phyloP scores from a whole-genome alignment of 2,888 invertebrate species.

The Andrena bicolor region DNA sequence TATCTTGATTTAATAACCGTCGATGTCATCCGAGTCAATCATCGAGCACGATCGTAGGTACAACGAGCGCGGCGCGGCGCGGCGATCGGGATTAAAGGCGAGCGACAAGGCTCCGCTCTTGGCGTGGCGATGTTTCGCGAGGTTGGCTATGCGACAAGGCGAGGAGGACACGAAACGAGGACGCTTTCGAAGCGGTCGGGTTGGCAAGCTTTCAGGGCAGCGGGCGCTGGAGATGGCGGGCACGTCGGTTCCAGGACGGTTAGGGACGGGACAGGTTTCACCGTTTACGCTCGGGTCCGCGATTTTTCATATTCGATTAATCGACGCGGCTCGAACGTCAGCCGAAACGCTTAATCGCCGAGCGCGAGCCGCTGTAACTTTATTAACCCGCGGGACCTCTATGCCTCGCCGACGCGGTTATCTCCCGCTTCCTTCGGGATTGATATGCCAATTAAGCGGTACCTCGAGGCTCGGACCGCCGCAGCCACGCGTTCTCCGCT shows the following conservation, averaged over 20 bases:
- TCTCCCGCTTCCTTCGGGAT: conserved; percentile 74
- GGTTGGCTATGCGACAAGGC: conserved; percentile 21
- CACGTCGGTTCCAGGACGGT: conserved; percentile 14
- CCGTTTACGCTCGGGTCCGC: conserved; percentile 33
- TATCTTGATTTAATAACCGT: conserved; percentile 81
- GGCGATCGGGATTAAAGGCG: conserved; percentile 12
- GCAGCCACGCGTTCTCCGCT: conserved; percentile 61
- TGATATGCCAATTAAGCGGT: conserved; percentile 80
- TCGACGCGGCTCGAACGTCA: conserved; percentile 58
- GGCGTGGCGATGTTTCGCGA: conserved; percentile 25
- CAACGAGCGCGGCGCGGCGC: conserved; percentile 6
- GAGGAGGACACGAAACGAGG: background rate
- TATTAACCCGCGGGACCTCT: conserved; percentile 75
- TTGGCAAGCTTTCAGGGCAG: background rate
- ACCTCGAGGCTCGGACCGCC: conserved; percentile 65
- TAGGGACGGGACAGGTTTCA: conserved; percentile 28
- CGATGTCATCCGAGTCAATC: conserved; percentile 74
- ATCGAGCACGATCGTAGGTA: conserved; percentile 24
- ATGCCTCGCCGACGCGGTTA: conserved; percentile 66
- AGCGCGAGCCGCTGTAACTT: conserved; percentile 68
- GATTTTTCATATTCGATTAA: conserved; percentile 62
- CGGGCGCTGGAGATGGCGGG: background rate
- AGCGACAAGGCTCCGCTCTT: conserved; percentile 19
- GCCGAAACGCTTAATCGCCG: conserved; percentile 64
- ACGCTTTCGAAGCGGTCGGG: conserved; percentile 2